These are phyloP conservation scores for Bicyclus anynana DNA, from an alignment of 1,140 invertebrate species.

Conservation along the genomic window DNA sequence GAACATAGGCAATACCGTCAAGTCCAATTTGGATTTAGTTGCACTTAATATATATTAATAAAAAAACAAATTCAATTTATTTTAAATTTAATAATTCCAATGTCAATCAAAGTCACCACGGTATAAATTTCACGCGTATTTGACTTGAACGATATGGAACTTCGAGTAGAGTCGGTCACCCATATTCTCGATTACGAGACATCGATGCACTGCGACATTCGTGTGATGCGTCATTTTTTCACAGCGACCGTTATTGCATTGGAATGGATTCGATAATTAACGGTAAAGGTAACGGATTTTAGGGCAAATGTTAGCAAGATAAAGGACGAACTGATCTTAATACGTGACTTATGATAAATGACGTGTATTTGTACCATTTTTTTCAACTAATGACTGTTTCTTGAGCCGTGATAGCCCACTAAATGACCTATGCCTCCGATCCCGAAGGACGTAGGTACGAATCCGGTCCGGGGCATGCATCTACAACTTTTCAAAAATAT, in stretches of 20 bases:
- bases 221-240: constrained; percentile 58
- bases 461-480: too few relatives aligned
- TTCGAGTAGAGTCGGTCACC: constrained; percentile 18
- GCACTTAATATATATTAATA: too few relatives aligned
- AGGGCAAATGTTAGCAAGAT: constrained; percentile 53
- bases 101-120: background rate
- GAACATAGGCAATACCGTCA: too few relatives aligned
- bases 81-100: background rate
- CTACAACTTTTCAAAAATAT: too few relatives aligned
- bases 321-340: constrained; percentile 32
- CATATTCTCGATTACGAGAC: constrained; percentile 17
- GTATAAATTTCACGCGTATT: background rate
- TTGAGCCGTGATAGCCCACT: too few relatives aligned
- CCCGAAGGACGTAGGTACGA: too few relatives aligned
- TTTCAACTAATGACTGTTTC: too few relatives aligned
- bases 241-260: constrained; percentile 60
- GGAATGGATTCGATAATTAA: constrained; percentile 58
- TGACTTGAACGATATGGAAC: background rate
- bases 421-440: too few relatives aligned
- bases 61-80: background rate
- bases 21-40: too few relatives aligned
- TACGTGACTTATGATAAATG: constrained; percentile 21
- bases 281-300: constrained; percentile 67
- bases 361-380: background rate
- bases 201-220: constrained; percentile 37